Percentiles rank a stretch among this genome's conserved stretches.
phyloP scores from a whole-genome alignment of 2,888 invertebrate genomes.

The Drosophila basisetae region DNA sequence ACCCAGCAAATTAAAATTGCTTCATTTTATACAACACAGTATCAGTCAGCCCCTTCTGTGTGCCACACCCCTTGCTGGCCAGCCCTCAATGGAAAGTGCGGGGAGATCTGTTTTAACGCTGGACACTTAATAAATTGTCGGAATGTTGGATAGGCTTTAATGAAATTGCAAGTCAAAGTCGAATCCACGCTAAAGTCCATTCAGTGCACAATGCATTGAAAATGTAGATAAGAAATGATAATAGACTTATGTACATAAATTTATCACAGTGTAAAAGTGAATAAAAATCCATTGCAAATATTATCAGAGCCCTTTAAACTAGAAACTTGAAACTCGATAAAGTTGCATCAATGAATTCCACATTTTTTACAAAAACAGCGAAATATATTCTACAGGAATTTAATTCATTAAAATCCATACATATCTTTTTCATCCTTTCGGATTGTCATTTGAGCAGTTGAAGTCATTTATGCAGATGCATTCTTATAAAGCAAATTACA shows the following conservation, averaged over 20 bases:
- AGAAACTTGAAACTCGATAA: not conserved
- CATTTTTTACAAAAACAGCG: not conserved
- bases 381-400: not conserved
- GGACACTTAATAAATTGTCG: slow-evolving; percentile 76
- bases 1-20: slow-evolving; percentile 76
- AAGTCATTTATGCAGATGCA: slow-evolving; percentile 31
- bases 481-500: slow-evolving; percentile 6
- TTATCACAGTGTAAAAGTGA: not conserved
- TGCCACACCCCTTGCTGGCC: not conserved
- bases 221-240: slow-evolving; percentile 28
- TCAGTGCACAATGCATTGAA: slow-evolving; percentile 17
- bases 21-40: slow-evolving; percentile 59
- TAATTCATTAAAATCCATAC: not conserved
- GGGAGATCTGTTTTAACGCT: slow-evolving; percentile 55
- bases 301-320: not conserved
- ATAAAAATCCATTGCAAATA: not conserved
- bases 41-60: slow-evolving; percentile 65
- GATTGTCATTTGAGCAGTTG: not conserved
- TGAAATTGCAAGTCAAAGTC: slow-evolving; percentile 55
- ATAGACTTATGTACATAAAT: slow-evolving; percentile 20
- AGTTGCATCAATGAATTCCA: not conserved
- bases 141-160: slow-evolving; percentile 60
- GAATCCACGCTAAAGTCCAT: slow-evolving; percentile 22
- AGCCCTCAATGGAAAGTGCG: slow-evolving; percentile 29
- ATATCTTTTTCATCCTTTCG: not conserved